Base-by-base conservation (phyloP, 2,113 vertebrate genomes). In the Rissa tridactyla region DNA sequence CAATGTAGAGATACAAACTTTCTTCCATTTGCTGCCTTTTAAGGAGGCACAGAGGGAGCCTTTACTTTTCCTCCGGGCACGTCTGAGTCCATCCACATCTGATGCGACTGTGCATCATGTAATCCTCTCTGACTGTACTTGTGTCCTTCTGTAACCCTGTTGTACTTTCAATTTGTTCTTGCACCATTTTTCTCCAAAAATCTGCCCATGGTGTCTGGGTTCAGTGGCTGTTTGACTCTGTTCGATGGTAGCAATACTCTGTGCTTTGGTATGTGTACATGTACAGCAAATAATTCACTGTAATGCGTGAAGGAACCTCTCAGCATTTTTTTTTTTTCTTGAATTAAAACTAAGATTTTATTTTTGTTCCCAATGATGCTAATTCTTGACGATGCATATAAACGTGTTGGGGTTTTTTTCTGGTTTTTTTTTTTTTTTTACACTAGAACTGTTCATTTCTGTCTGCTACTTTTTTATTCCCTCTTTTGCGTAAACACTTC, bases 401-500 rank as follows among this genome's bases (percentile, higher is more conserved):
- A 58, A 34, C 5, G 1, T 61, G 16, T 21, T 87, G 44, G 2
- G 0, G 0, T 61, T 60, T 61, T 60, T 61, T 62, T 64, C n/a
- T 36, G 22, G n/a, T 23, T 14, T 38, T 62, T 11, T 0, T 61
- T 47, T 26, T 46, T 49, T 55, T 90, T 90, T 27, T 40, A 7
- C 12, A 9, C 27, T 57, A 38, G 42, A 66, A 44, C n/a, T 82
- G 69, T 47, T 78, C 23, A 23, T 64, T 91, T 27, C 25, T 70
- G 29, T 91, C 47, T 93, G 11, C 44, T 79, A 3, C 17, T 86
- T 49, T 68, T 88, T 80, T 54, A 69, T 86, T 93, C 49, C 40
- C 20, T 86, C 57, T 94, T 81, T 64, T 68, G 62, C 23, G 5
- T 73, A 94, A 94, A 92, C 88, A 91, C 81, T 96, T 92, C 26